phyloP scores from a whole-genome alignment of 1,140 invertebrate species.

The Lepidurus arcticus region DNA sequence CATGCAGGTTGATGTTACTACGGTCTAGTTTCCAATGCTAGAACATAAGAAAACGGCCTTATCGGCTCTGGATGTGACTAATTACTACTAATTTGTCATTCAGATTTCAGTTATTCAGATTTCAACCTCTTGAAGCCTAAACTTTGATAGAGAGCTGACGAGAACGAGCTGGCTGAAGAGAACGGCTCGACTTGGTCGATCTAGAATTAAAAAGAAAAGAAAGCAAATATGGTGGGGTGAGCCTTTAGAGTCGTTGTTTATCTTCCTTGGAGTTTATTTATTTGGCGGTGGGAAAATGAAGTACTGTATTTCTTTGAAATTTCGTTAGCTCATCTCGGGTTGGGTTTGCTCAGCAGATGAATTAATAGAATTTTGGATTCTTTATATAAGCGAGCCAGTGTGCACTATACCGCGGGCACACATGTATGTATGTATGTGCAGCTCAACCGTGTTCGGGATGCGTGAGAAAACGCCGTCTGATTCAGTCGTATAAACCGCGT shows the following conservation, averaged over 20 bases:
- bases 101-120: too few relatives aligned
- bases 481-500: conserved; percentile 19
- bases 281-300: neutral
- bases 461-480: conserved; percentile 20
- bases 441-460: conserved; percentile 15
- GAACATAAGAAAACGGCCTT: too few relatives aligned
- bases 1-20: too few relatives aligned
- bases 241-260: neutral
- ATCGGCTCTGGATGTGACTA: too few relatives aligned
- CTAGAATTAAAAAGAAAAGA: neutral
- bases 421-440: neutral
- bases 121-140: too few relatives aligned
- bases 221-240: neutral
- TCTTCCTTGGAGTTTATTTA: conserved; percentile 1
- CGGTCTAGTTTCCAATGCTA: too few relatives aligned
- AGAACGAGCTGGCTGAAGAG: neutral
- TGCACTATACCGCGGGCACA: neutral
- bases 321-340: too few relatives aligned
- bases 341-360: neutral
- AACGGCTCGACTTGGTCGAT: neutral
- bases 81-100: too few relatives aligned
- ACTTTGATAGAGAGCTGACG: too few relatives aligned
- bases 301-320: too few relatives aligned
- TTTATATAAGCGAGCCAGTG: neutral
- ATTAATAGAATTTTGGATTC: conserved; percentile 13